These are phyloP conservation scores for Atherix ibis DNA, from an alignment of 2,888 invertebrate genomes.

Conservation along the genomic window DNA sequence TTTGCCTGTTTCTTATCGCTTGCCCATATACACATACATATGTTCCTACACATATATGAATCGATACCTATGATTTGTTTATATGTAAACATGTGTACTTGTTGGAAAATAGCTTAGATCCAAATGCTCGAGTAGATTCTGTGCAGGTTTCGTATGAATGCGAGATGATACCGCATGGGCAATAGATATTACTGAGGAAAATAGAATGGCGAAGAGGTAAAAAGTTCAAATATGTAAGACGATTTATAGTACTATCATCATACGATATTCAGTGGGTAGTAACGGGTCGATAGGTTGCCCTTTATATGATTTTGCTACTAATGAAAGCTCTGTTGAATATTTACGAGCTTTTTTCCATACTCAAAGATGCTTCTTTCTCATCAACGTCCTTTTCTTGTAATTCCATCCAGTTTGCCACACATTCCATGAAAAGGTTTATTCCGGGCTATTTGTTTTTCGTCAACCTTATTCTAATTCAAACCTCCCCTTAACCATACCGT, in stretches of 20 bases:
- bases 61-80: background rate
- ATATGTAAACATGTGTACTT: too few relatives aligned
- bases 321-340: constrained; percentile 10
- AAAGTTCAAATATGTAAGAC: too few relatives aligned
- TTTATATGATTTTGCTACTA: constrained; percentile 8
- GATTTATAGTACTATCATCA: too few relatives aligned
- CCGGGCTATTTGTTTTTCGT: background rate
- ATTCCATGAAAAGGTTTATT: background rate
- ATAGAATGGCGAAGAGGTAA: too few relatives aligned
- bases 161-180: too few relatives aligned
- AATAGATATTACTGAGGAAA: too few relatives aligned
- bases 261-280: background rate
- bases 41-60: background rate
- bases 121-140: too few relatives aligned
- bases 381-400: background rate
- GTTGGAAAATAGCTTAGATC: too few relatives aligned
- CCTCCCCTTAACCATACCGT: too few relatives aligned
- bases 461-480: background rate
- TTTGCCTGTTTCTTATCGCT: too few relatives aligned
- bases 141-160: background rate
- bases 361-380: background rate
- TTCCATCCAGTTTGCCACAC: background rate
- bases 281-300: constrained; percentile 3
- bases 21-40: too few relatives aligned
- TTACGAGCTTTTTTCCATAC: constrained; percentile 8